A percentile compares a stretch with the other conserved stretches of the same genome.
These are phyloP conservation scores for Allacma fusca DNA, from an alignment of 2,888 invertebrate species.

Conservation along the genomic window DNA sequence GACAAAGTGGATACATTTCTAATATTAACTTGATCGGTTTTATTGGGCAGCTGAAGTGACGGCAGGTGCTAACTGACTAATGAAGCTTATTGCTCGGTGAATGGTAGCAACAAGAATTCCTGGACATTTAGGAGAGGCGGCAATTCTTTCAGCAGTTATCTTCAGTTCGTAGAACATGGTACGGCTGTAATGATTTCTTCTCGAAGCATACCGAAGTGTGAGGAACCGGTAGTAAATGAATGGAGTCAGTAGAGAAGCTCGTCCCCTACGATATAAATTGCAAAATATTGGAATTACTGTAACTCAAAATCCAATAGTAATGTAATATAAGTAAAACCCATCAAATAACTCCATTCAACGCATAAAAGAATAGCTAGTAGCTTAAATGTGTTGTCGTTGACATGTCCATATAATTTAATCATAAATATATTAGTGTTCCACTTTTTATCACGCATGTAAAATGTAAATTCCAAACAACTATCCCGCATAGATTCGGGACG, in stretches of 20 bases:
- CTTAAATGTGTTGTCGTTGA: too few relatives aligned
- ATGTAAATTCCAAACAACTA: conserved; percentile 26
- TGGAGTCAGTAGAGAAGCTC: conserved; percentile 88
- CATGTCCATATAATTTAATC: too few relatives aligned
- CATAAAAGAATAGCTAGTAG: too few relatives aligned
- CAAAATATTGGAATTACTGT: conserved; percentile 31
- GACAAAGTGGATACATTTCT: not conserved
- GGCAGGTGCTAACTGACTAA: conserved; percentile 81
- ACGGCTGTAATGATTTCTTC: conserved; percentile 94
- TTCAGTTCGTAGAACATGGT: conserved; percentile 91
- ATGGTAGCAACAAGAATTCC: conserved; percentile 71
- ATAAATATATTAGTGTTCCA: too few relatives aligned
- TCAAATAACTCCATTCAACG: too few relatives aligned
- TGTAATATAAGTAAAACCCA: too few relatives aligned
- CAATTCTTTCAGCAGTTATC: conserved; percentile 74
- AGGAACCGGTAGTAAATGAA: conserved; percentile 98
- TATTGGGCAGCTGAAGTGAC: conserved; percentile 59
- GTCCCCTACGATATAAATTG: conserved; percentile 73
- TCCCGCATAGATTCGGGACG: not conserved
- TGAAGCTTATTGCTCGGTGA: conserved; percentile 72
- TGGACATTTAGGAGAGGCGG: conserved; percentile 76
- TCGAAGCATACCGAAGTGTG: conserved; percentile 87
- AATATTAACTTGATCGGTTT: conserved; percentile 5
- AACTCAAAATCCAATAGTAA: conserved; percentile 7
- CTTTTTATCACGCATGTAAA: too few relatives aligned